A percentile compares a stretch with the other conserved stretches of the same genome.
These are phyloP conservation scores for Torymus auratus DNA, from an alignment of 2,888 invertebrate species.

Conservation along the genomic window DNA sequence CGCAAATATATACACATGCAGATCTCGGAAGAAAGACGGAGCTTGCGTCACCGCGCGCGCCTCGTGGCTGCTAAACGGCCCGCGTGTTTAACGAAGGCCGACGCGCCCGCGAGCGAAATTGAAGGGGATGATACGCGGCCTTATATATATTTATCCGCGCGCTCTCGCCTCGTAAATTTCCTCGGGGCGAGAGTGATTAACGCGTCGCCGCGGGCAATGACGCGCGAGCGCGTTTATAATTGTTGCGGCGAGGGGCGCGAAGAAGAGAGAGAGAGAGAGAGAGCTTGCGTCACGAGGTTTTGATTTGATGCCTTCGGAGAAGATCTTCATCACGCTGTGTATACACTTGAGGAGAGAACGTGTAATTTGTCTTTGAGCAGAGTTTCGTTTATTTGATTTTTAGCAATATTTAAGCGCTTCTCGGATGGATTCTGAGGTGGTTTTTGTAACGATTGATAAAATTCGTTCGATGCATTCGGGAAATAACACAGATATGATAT, in stretches of 20 bases:
- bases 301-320: conserved; percentile 1
- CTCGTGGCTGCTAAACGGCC: conserved; percentile 22
- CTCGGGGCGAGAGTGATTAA: conserved; percentile 27
- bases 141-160: neutral
- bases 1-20: no score
- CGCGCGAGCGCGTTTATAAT: conserved; percentile 17
- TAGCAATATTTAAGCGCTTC: no score
- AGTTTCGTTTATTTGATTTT: no score
- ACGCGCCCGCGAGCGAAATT: neutral
- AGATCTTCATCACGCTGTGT: neutral
- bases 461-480: no score
- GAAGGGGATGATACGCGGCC: neutral
- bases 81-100: conserved; percentile 39
- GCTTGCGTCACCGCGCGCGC: conserved; percentile 13
- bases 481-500: no score
- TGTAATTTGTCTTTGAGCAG: no score
- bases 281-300: neutral
- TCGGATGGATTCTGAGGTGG: no score
- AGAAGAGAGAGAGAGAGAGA: no score
- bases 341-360: no score
- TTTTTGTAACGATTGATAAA: no score
- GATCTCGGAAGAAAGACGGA: neutral
- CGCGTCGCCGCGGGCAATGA: conserved; percentile 19
- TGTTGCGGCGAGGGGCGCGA: conserved; percentile 2
- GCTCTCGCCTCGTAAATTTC: conserved; percentile 21